Conservation (phyloP, 2,113 vertebrate genomes). For the Hemiscyllium ocellatum region DNA sequence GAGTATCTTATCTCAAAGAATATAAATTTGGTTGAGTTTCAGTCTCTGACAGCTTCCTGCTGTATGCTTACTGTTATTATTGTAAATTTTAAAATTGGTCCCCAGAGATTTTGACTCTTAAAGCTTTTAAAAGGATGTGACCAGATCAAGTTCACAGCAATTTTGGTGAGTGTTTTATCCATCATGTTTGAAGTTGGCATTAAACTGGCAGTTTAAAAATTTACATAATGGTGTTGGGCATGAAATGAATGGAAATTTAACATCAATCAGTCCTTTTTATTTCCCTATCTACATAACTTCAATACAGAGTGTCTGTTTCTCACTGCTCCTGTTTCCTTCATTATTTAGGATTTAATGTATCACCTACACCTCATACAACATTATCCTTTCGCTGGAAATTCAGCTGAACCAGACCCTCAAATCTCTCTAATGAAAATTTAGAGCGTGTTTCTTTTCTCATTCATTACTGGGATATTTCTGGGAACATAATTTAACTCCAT, state of each 20-base stretch:
- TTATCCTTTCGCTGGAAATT: neutral
- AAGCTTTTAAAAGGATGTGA: neutral
- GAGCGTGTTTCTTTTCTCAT: neutral
- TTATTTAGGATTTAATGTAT: neutral
- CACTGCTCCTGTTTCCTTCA: neutral
- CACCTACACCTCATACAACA: neutral
- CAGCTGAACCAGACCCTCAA: neutral
- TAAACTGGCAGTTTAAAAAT: neutral
- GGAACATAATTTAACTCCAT: no score
- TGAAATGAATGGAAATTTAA: neutral
- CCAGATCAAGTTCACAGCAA: neutral
- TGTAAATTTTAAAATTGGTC: constrained; percentile 4
- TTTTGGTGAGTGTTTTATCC: neutral
- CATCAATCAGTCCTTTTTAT: neutral
- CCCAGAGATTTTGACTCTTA: neutral
- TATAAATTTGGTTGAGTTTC: neutral
- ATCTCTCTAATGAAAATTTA: neutral
- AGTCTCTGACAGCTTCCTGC: neutral
- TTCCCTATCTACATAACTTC: neutral
- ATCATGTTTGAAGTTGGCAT: constrained; percentile 4
- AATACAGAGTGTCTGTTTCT: neutral
- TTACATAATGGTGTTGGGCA: neutral
- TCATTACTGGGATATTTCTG: no score
- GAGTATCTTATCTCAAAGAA: neutral
- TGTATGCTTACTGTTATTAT: neutral